Evolutionary conservation across 37 sponge, comb jelly and placozoan genomes (phyloP), one percentile per base, ranked within the genome.

Genomic region (Diacarnus erythraeanus): DNA sequence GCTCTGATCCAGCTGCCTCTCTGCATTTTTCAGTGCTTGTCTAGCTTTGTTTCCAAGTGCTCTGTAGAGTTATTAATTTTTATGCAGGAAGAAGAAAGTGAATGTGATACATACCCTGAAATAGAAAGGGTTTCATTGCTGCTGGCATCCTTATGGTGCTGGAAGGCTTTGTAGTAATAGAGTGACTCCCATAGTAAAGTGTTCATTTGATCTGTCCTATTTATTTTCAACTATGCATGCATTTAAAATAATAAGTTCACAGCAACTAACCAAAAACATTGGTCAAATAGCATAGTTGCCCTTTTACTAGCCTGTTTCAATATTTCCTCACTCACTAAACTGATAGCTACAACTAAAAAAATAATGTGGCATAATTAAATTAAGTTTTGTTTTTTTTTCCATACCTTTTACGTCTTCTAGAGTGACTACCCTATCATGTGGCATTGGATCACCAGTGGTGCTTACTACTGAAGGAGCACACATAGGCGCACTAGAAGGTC

Each of bases 341-440:
- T 54, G 12, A 90, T 44, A n/a, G 91, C 91, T 21, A 90, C 83
- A 77, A n/a, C 91, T 90, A 47, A 12, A 47, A 47, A 47, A 47
- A 12, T 15, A 15, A 47, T 6, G 6, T 47, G 51, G 6, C 10
- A 47, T 6, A 1, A 22, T 22, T 12, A 20, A 38, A 8, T 56
- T 26, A 29, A 20, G 3, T 25, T n/a, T 54, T 17, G 42, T n/a
- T 9, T 51, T 38, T 2, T 9, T 69, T 18, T 31, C 35, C 44
- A 12, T 57, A 88, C 89, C 59, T 75, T 89, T 89, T 10, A 89
- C 75, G 34, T 89, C 75, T 33, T 84, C 74, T 51, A 89, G 37
- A 57, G 80, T 74, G 42, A 89, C 80, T 35, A 30, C 41, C 22
- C 51, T 72, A 58, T 70, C 71, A 25, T 41, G 6, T 42, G 38